Evolutionary conservation across 2,888 invertebrate genomes (phyloP), one percentile per base, ranked within the genome.

Genomic region (Protonemura montana): DNA sequence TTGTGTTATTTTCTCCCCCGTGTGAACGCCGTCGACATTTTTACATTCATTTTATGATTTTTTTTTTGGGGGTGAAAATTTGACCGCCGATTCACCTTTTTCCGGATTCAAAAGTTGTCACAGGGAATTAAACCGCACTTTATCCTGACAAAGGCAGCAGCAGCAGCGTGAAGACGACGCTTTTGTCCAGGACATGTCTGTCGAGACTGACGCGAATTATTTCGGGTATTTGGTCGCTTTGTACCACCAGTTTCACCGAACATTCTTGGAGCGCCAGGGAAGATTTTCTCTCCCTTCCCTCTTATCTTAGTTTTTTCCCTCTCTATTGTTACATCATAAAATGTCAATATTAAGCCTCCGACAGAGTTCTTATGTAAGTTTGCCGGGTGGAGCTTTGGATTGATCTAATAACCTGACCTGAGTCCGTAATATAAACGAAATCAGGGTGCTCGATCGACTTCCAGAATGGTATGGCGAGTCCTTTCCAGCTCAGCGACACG

Each of bases 181-280:
- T 85, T 85, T 83, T 87, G 87, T 87, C 83, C 81, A 59, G 81
- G 81, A 26, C 82, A 81, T 42, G 59, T 42, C 84, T 76, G 29
- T n/a, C 80, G 78, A 29, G 27, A 83, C 81, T 84, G 86, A 87
- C 84, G 86, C 84, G 82, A 86, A 86, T 87, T 87, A 87, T 86
- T 85, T 86, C 86, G 85, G 82, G 82, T 85, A 81, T 87, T 87
- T 87, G 87, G 85, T 59, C 82, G 81, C 87, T 86, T 86, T 87
- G 86, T 86, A 41, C 27, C 27, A n/a, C 76, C 29, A 35, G 83
- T 42, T 77, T 77, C 28, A 27, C 35, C 77, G 30, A 77, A 84
- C 86, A 42, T 85, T 84, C 84, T 81, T 78, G 21, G 28, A 7
- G 26, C 78, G 78, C n/a, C 27, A 2, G 78, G 81, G n/a, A 29